These are phyloP conservation scores for Tinea pellionella DNA, from an alignment of 2,888 invertebrate genomes.

Conservation along the genomic window DNA sequence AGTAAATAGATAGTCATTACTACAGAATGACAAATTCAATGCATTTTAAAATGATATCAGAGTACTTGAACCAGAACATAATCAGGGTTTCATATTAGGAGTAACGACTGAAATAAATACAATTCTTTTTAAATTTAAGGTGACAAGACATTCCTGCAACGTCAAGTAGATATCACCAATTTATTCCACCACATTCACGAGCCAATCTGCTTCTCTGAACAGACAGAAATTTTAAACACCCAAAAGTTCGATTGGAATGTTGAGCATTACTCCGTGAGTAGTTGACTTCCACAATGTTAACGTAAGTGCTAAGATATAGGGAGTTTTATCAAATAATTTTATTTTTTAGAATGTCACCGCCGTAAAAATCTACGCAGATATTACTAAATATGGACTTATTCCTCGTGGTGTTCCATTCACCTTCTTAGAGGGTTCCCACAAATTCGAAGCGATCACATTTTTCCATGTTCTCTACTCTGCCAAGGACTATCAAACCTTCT, in stretches of 20 bases:
- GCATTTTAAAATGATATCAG: too few species aligned
- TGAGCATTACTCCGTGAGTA: slow-evolving; percentile 55
- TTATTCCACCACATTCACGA: slow-evolving; percentile 69
- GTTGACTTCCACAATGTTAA: neutral
- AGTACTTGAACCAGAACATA: too few species aligned
- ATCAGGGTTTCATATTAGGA: too few species aligned
- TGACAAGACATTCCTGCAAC: slow-evolving; percentile 51
- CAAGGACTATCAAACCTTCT: slow-evolving; percentile 77
- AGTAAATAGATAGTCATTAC: too few species aligned
- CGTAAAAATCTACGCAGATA: slow-evolving; percentile 64
- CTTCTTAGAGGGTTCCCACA: slow-evolving; percentile 62
- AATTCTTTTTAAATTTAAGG: slow-evolving; percentile 35
- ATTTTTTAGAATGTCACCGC: slow-evolving; percentile 59
- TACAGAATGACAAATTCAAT: too few species aligned
- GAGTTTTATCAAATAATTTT: neutral
- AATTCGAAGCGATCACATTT: slow-evolving; percentile 72
- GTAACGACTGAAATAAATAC: neutral
- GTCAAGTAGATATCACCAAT: slow-evolving; percentile 50
- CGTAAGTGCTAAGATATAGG: neutral
- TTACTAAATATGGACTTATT: slow-evolving; percentile 64
- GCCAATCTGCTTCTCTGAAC: slow-evolving; percentile 63
- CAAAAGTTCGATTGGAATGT: slow-evolving; percentile 65
- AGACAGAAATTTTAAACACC: slow-evolving; percentile 51
- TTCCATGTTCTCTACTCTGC: slow-evolving; percentile 77
- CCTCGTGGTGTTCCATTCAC: slow-evolving; percentile 72